Base-by-base conservation (phyloP, 2,113 vertebrate genomes). In the Dissostichus mawsoni region DNA sequence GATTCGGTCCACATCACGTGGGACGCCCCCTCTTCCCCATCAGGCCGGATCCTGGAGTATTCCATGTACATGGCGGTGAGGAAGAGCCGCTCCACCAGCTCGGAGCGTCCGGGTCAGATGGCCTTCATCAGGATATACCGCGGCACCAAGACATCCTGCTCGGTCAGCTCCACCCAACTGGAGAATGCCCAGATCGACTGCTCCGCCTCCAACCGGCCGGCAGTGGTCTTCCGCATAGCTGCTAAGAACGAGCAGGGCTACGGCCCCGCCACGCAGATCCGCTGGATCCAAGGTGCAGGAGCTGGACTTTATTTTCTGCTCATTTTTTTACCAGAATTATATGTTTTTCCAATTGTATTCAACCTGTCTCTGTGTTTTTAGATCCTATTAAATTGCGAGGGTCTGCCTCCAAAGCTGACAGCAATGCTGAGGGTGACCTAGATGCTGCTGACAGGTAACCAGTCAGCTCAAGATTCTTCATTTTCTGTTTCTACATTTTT, bases 231-330 rank as follows among this genome's bases (percentile, higher is more conserved):
- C 93, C 95, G 98, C 78, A 99, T 99, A 67, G 98, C 98, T 0
- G 98, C 98, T 7, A 98, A 99, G 93, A 99, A 99, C 0, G 98
- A 99, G 82, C 96, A 98, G 52, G 98, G 98, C 59, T 99, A 99
- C 0, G 98, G 98, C 69, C 98, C 98, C 0, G 98, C 98, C 3
- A 99, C 98, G 0, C 98, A 99, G 91, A 98, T 99, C 85, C 97
- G 98, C 86, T 99, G 98, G 98, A 96, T 99, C 57, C 98, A 99
- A 96, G 97, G 98, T 98, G 91, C 83, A 78, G 23, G 16, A 7
- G 16, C 9, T 56, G 8, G 0, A 9, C 2, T 47, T 20, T 4
- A 12, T 0, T 25, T 20, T 55, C 10, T 63, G 56, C 2, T 29
- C 6, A 47, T 59, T 20, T 33, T 36, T n/a, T 4, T 8, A 25